phyloP scores from a whole-genome alignment of 2,113 vertebrate genomes.

The Corythoichthys intestinalis region DNA sequence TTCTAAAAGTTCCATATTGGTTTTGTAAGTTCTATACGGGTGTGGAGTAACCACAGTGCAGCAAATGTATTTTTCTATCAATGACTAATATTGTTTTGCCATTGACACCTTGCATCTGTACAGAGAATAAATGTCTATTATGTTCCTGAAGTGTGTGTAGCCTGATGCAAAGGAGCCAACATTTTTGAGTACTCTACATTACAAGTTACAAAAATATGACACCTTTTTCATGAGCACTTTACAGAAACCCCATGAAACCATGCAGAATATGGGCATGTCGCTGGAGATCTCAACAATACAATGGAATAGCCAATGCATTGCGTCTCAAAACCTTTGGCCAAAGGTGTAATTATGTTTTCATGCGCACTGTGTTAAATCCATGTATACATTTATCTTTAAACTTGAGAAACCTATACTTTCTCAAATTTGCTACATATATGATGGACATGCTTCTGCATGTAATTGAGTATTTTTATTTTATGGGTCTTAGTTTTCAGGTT shows the following conservation, averaged over 20 bases:
- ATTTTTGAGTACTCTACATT: background rate
- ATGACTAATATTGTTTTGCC: conserved; percentile 35
- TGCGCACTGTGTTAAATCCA: too few relatives aligned
- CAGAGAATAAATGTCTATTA: conserved; percentile 66
- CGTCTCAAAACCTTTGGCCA: too few relatives aligned
- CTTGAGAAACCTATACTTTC: too few relatives aligned
- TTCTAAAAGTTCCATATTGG: background rate
- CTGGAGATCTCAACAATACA: too few relatives aligned
- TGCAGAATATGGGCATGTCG: too few relatives aligned
- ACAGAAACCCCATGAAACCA: background rate
- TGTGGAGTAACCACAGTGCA: conserved; percentile 48
- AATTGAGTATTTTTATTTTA: too few relatives aligned
- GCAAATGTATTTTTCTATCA: conserved; percentile 68
- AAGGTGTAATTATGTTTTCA: too few relatives aligned
- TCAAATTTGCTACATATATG: too few relatives aligned
- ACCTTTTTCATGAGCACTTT: background rate
- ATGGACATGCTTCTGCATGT: too few relatives aligned
- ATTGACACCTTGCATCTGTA: conserved; percentile 40
- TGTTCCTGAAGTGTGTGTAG: background rate
- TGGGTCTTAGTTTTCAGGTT: too few relatives aligned
- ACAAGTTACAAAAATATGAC: background rate
- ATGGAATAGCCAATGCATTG: too few relatives aligned
- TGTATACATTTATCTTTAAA: too few relatives aligned
- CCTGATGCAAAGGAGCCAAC: background rate
- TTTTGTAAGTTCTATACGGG: conserved; percentile 39